Conservation (phyloP, 2,113 vertebrate species). For the Megalops atlanticus region DNA sequence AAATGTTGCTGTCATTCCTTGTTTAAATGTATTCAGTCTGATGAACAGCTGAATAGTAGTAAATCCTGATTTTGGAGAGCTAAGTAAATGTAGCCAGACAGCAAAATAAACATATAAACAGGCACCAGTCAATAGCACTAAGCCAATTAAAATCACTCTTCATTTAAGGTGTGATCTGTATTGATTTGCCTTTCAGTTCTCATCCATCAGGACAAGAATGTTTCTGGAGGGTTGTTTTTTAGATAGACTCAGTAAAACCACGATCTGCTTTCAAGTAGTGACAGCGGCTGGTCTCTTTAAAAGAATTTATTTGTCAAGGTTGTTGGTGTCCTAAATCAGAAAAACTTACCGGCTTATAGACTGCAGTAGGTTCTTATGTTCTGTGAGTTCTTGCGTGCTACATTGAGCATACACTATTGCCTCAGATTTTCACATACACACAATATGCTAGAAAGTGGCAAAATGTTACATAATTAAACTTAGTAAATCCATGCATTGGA, state of each 20-base stretch:
- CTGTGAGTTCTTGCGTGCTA: too few species aligned
- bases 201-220: slow-evolving; percentile 58
- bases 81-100: slow-evolving; percentile 29
- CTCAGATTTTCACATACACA: too few species aligned
- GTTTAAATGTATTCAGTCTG: slow-evolving; percentile 49
- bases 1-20: slow-evolving; percentile 53
- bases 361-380: too few species aligned
- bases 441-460: too few species aligned
- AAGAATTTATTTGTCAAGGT: slow-evolving; percentile 33
- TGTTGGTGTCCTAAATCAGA: neutral
- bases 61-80: slow-evolving; percentile 43
- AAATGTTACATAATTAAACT: too few species aligned
- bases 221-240: slow-evolving; percentile 41
- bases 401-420: too few species aligned
- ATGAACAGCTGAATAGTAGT: slow-evolving; percentile 43
- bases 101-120: slow-evolving; percentile 51
- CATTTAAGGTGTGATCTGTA: slow-evolving; percentile 73
- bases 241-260: slow-evolving; percentile 39
- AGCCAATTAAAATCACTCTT: slow-evolving; percentile 75
- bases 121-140: slow-evolving; percentile 63
- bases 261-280: slow-evolving; percentile 20
- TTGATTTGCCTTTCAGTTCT: slow-evolving; percentile 68
- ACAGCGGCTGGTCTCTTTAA: slow-evolving; percentile 29
- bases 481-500: too few species aligned
- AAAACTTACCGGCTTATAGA: too few species aligned